Base-by-base conservation (phyloP, 2,797 vertebrate species). In the Danio albolineatus region DNA sequence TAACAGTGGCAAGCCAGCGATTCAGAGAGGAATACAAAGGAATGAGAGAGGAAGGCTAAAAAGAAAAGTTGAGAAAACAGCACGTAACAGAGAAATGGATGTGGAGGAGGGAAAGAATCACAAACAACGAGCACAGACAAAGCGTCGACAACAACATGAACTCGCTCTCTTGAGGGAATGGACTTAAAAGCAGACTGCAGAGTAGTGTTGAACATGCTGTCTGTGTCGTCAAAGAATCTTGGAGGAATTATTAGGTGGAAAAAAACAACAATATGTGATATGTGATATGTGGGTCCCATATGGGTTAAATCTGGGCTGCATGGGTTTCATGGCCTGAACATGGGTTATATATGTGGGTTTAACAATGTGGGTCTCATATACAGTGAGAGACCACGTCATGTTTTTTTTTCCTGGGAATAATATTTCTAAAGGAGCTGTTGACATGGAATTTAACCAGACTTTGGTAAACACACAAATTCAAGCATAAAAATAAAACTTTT, bases 1-100 rank as follows among this genome's bases (percentile, higher is more conserved):
- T 57, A 62, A 28, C 28, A 78, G 48, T 19, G 54, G 51, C 51
- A 44, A 76, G 62, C 57, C 39, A 77, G 44, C 66, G 51, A 41
- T 51, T 73, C 48, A 76, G 28, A 77, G 43, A 77, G 21, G 10
- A 41, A 70, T 39, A 74, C 56, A 43, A 73, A 36, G 16, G 38
- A 66, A 43, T 73, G 61, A 43, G 39, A 67, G 54, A 53, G 48
- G 28, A 28, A 60, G 9, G 7, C 16, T 74, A 12, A 43, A 71
- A 56, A 43, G 36, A 71, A 56, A 39, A 71, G 51, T 10, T 6
- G 48, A 54, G 17, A 67, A 59, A 46, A 71, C 43, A 64, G 56
- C 19, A 53, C 44, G n/a, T 62, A 71, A 64, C 17, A 51, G 36
- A 67, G 56, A 3, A 65, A 83, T 41, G 19, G 39, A 72, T 19